phyloP scores from a whole-genome alignment of 2,888 invertebrate species.

The Girardia tigrina region DNA sequence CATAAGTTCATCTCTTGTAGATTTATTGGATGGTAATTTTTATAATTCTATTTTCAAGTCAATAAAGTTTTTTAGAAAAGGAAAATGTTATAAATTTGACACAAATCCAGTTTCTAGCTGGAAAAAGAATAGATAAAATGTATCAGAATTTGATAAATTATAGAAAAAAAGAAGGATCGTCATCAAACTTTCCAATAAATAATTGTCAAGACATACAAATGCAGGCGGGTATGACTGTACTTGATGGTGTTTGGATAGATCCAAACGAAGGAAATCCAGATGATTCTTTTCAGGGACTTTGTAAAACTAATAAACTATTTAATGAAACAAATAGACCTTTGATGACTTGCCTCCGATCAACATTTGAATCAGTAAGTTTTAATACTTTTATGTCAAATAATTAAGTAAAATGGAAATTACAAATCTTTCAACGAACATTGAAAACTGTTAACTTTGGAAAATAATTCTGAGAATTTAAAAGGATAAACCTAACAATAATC shows the following conservation, averaged over 20 bases:
- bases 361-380: background rate
- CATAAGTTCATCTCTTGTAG: background rate
- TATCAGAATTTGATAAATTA: background rate
- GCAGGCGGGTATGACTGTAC: background rate
- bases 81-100: background rate
- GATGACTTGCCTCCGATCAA: background rate
- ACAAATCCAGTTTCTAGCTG: background rate
- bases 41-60: background rate
- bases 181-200: background rate
- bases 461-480: too few relatives aligned
- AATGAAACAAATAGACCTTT: background rate
- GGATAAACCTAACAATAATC: too few relatives aligned
- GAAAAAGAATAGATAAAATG: background rate
- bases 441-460: too few relatives aligned
- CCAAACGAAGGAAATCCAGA: conserved; percentile 3
- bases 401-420: too few relatives aligned
- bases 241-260: background rate
- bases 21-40: background rate
- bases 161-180: background rate
- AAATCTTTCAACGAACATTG: too few relatives aligned
- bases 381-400: too few relatives aligned
- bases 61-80: background rate
- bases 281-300: background rate
- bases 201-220: background rate
- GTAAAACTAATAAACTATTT: background rate